Conservation (phyloP, 2,113 vertebrate species). For the Engraulis encrasicolus region DNA sequence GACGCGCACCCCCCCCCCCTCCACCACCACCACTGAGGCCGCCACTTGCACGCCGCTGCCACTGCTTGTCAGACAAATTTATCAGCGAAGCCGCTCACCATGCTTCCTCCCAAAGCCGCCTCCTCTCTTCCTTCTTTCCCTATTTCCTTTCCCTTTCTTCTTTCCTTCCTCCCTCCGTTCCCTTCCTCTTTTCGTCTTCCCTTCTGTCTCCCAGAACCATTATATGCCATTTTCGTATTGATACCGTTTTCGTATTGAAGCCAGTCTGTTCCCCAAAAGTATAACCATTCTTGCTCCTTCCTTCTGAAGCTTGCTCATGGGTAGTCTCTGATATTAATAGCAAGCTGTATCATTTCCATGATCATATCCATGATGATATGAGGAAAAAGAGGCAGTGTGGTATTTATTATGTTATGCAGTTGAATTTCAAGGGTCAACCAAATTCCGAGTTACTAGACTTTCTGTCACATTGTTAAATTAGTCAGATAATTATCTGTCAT, state of each 20-base stretch:
- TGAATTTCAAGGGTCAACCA: not conserved
- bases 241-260: too few relatives aligned
- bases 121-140: constrained; percentile 22
- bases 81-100: constrained; percentile 43
- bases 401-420: not conserved
- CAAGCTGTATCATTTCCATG: too few relatives aligned
- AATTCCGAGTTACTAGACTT: too few relatives aligned
- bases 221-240: too few relatives aligned
- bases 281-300: too few relatives aligned
- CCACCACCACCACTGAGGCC: constrained; percentile 58
- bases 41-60: constrained; percentile 44
- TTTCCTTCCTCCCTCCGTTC: not conserved
- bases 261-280: too few relatives aligned
- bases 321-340: too few relatives aligned
- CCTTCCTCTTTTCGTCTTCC: too few relatives aligned
- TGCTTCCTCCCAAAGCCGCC: not conserved
- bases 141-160: constrained; percentile 43
- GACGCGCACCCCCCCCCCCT: constrained; percentile 59
- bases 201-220: constrained; percentile 52
- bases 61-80: constrained; percentile 68
- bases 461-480: too few relatives aligned
- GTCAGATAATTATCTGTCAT: not conserved
- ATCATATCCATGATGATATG: too few relatives aligned
- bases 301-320: not conserved
- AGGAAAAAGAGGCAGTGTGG: too few relatives aligned